These are phyloP conservation scores for Hypomesus transpacificus DNA, from an alignment of 2,113 vertebrate species.

Conservation along the genomic window DNA sequence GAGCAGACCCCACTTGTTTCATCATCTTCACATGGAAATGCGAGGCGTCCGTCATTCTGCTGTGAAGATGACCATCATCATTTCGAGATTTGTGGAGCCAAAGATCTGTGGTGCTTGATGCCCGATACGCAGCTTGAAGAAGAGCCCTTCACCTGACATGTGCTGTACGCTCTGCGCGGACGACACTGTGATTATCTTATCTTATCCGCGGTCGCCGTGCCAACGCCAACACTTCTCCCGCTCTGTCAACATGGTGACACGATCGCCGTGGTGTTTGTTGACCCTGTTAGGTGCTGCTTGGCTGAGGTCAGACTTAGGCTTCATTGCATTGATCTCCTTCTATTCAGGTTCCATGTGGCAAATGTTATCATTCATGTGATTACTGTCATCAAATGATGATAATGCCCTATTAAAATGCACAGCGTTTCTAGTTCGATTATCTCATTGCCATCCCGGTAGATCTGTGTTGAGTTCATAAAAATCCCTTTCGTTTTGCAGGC, in stretches of 20 bases:
- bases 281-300: slow-evolving; percentile 9
- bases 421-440: no score
- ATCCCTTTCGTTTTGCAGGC: no score
- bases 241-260: slow-evolving; percentile 43
- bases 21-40: not conserved
- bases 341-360: no score
- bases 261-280: slow-evolving; percentile 34
- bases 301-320: not conserved
- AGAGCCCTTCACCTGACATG: not conserved
- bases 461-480: no score
- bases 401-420: no score
- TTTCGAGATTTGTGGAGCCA: no score
- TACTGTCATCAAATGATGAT: no score
- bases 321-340: not conserved
- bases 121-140: not conserved
- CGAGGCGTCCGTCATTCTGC: no score
- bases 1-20: slow-evolving; percentile 39
- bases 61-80: no score
- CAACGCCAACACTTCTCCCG: slow-evolving; percentile 24
- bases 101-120: no score
- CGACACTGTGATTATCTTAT: slow-evolving; percentile 14
- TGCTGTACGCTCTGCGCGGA: not conserved
- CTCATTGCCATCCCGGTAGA: no score
- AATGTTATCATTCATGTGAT: no score
- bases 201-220: slow-evolving; percentile 33